Evolutionary conservation across 2,888 invertebrate species (phyloP), one percentile per base, ranked within the genome.

Genomic region (Ligdia adustata): DNA sequence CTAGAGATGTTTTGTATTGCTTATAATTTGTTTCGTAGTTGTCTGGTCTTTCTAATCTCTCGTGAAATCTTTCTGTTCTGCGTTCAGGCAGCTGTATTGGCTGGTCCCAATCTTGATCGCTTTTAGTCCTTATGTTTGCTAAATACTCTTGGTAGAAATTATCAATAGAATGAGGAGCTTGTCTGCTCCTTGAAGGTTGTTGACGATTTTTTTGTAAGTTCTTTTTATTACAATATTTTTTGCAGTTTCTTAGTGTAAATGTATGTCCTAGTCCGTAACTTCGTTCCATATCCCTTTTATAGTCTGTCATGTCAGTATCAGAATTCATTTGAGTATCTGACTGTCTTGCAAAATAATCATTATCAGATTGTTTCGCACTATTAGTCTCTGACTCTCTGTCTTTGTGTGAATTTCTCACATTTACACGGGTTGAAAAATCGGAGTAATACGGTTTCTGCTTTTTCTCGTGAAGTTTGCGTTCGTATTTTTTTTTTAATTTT

Each of bases 51-150:
- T 81, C 79, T 34, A 82, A 57, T 51, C 64, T 76, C 46, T 84
- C 79, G 40, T 84, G 85, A 48, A 75, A 84, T 32, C 72, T 60
- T 38, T 62, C 53, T 3, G 45, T 18, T 18, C 42, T 48, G 5
- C 50, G 48, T 22, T 63, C 55, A 2, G 37, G 55, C 24, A 38
- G 34, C 1, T 41, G 39, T 2, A 48, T 47, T 9, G 22, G 2
- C 1, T 6, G 5, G 20, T 56, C 16, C 35, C 35, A 44, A n/a
- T 39, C 39, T 34, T 32, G 29, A 26, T 33, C 16, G 2, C 15
- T 32, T 15, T 35, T 44, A 26, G 22, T 12, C 29, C 28, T 28
- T 13, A 40, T 13, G 9, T 35, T 35, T 16, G 9, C 31, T 9
- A 38, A 20, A 13, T 38, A 38, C 38, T 53, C 42, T 46, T 37